These are phyloP conservation scores for Calliphora vicina DNA, from an alignment of 1,140 invertebrate species.

Conservation along the genomic window DNA sequence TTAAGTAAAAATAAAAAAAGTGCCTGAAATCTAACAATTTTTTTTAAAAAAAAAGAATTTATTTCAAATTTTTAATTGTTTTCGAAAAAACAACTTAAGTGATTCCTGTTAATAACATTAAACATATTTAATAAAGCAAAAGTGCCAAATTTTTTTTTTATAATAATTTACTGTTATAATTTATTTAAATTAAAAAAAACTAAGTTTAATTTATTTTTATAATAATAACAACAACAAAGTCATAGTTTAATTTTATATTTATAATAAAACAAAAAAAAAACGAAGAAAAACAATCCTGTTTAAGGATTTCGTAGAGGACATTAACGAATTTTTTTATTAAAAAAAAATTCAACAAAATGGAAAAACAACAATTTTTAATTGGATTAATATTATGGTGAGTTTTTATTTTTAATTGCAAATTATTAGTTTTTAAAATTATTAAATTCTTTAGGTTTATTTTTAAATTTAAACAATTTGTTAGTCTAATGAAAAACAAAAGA, in stretches of 20 bases:
- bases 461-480: background rate
- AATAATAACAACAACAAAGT: background rate
- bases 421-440: background rate
- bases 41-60: background rate
- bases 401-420: background rate
- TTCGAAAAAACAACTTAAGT: background rate
- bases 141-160: slow-evolving; percentile 14
- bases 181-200: background rate
- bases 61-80: background rate
- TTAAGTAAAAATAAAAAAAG: background rate
- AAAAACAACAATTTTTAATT: slow-evolving; percentile 26
- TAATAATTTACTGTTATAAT: background rate
- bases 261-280: background rate
- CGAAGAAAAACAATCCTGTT: background rate
- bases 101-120: slow-evolving; percentile 22
- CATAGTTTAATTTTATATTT: slow-evolving; percentile 17
- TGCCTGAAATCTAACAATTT: background rate
- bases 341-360: slow-evolving; percentile 14
- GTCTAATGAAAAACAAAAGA: background rate
- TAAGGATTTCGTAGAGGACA: background rate
- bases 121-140: background rate
- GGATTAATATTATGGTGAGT: slow-evolving; percentile 40
- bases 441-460: background rate
- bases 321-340: too few species aligned
- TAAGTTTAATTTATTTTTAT: background rate